Base-by-base conservation (phyloP, 2,797 vertebrate genomes). In the Mormyrops attenuatus region DNA sequence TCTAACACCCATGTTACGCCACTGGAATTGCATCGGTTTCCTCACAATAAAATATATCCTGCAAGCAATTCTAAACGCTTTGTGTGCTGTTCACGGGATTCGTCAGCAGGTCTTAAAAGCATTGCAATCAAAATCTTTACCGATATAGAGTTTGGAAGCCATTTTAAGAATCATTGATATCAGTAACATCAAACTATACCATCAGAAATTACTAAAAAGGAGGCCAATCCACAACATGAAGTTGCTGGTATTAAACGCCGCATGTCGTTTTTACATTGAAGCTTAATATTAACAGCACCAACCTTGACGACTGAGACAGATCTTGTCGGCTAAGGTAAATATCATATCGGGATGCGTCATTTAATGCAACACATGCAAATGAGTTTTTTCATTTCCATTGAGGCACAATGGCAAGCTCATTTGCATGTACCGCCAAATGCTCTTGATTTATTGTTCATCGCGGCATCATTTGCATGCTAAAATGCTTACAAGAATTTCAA, bases 321-420 rank as follows among this genome's bases (percentile, higher is more conserved):
- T 47, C 34, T 41, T 77, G 69, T 77, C 77, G 11, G 77, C 41
- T 82, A 47, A 82, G 77, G 77, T 82, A 20, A 82, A 82, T 82
- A 82, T 80, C 38, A 80, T 47, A 44, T 22, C 8, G 41, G 41
- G 41, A 82, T 82, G 41, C 20, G 41, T 82, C 49, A 52, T 85
- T 85, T 85, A 85, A 26, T 85, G 82, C 82, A 85, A 85, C 44
- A 26, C 82, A 50, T 52, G 44, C 82, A 85, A 50, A 85, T 85
- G 82, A 85, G 49, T 49, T 52, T 53, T 50, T 50, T 49, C 0
- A 49, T 50, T 85, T 22, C 82, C 49, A 52, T 52, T 85, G n/a
- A 85, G 47, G n/a, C 47, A 85, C 82, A 85, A 30, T 85, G 82
- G 49, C 49, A 85, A 26, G 13, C 82, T 52, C 5, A 85, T 85